Conservation (phyloP, 2,888 invertebrate genomes). For the Caenorhabditis becei region DNA sequence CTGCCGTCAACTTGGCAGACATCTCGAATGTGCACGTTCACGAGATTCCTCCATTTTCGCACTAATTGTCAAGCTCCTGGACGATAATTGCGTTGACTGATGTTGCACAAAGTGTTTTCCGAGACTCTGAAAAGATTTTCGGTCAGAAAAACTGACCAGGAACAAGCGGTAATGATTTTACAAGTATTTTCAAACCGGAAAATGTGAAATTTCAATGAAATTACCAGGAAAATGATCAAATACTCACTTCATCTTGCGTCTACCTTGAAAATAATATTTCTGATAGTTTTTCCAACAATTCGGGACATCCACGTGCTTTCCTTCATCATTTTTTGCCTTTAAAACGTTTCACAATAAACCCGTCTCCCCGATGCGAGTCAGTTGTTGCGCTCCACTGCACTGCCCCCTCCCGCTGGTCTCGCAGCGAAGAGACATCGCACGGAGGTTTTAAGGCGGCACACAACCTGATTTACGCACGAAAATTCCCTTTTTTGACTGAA, state of each 20-base stretch:
- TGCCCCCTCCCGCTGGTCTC: conserved; percentile 34
- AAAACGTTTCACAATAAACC: too few species aligned
- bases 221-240: neutral
- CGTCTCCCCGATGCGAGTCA: neutral
- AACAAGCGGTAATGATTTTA: neutral
- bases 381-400: conserved; percentile 27
- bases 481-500: conserved; percentile 7
- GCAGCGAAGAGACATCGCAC: conserved; percentile 39
- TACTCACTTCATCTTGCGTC: too few species aligned
- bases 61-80: conserved; percentile 29
- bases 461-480: conserved; percentile 23
- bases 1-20: conserved; percentile 18
- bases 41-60: conserved; percentile 24
- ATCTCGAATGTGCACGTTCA: conserved; percentile 38
- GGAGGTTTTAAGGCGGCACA: conserved; percentile 48
- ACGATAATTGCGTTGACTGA: conserved; percentile 52
- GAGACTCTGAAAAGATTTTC: conserved; percentile 23
- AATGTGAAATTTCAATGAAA: too few species aligned
- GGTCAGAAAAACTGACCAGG: neutral
- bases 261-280: too few species aligned
- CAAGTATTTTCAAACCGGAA: too few species aligned
- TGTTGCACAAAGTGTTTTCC: conserved; percentile 36
- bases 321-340: too few species aligned
- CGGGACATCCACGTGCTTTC: too few species aligned
- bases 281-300: neutral